These are phyloP conservation scores for Ceratina japonica DNA, from an alignment of 1,140 invertebrate species.

Conservation along the genomic window DNA sequence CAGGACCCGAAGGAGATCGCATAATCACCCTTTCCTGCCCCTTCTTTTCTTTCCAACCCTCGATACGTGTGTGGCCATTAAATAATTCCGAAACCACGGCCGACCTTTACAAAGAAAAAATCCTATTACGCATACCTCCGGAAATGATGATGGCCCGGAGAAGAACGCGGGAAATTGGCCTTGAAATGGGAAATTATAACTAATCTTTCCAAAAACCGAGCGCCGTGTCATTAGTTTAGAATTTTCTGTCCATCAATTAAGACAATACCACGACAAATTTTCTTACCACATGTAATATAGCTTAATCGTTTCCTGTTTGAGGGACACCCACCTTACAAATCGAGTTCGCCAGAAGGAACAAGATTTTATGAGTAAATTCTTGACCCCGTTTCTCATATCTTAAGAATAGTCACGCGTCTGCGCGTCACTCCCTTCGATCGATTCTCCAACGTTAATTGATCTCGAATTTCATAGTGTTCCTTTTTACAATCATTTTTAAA, in stretches of 20 bases:
- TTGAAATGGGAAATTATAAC: no score
- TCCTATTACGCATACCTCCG: not conserved
- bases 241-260: conserved; percentile 22
- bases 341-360: not conserved
- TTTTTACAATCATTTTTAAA: no score
- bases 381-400: not conserved
- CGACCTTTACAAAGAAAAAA: not conserved
- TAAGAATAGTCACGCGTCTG: not conserved
- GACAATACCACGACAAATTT: conserved; percentile 39
- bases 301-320: conserved; percentile 41
- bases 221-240: not conserved
- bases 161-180: not conserved
- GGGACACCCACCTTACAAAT: not conserved
- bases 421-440: not conserved
- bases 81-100: conserved; percentile 56
- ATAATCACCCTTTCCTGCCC: conserved; percentile 33
- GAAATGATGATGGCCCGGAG: not conserved
- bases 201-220: not conserved
- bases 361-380: conserved; percentile 22
- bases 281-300: conserved; percentile 46
- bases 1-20: conserved; percentile 28
- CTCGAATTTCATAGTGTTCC: no score
- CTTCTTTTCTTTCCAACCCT: conserved; percentile 23
- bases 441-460: not conserved
- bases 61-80: conserved; percentile 47